A percentile compares a stretch with the other conserved stretches of the same genome.
Evolutionary conservation across 37 sponge, comb jelly and placozoan species (phyloP).

Genomic region (Cladorhizidae sp.): DNA sequence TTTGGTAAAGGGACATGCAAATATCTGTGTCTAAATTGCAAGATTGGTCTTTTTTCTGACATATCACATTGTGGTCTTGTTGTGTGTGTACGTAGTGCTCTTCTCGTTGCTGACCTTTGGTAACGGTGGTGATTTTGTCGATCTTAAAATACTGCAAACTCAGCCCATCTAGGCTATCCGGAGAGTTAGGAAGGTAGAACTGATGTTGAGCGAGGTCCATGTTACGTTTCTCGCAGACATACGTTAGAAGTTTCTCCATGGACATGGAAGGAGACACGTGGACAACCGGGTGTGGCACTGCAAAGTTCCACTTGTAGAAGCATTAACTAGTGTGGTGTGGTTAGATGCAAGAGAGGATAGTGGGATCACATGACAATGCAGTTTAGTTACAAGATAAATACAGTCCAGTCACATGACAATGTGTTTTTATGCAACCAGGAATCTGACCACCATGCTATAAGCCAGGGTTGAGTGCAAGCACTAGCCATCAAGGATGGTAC

Average conservation of each 20-base stretch:
- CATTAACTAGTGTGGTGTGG: background rate
- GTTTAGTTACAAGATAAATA: no score
- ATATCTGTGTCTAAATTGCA: no score
- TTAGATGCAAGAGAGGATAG: no score
- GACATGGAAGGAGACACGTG: slow-evolving; percentile 9
- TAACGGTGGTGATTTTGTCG: slow-evolving; percentile 13
- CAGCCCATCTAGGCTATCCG: slow-evolving; percentile 19
- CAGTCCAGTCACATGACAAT: background rate
- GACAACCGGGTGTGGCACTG: slow-evolving; percentile 17
- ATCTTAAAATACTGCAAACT: slow-evolving; percentile 37
- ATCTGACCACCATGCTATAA: no score
- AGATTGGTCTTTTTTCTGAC: no score
- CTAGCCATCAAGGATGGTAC: no score
- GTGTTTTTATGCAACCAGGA: no score
- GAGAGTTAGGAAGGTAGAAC: slow-evolving; percentile 38
- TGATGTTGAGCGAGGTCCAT: background rate
- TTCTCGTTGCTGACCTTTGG: slow-evolving; percentile 6
- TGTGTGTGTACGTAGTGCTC: no score
- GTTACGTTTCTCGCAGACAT: slow-evolving; percentile 67
- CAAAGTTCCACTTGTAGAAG: slow-evolving; percentile 45
- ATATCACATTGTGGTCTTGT: no score
- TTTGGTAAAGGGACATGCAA: no score
- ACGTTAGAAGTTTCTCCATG: slow-evolving; percentile 21
- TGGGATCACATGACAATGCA: no score
- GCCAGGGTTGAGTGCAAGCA: no score